Conservation (phyloP, 2,888 invertebrate genomes). For the Chalcis sispes region DNA sequence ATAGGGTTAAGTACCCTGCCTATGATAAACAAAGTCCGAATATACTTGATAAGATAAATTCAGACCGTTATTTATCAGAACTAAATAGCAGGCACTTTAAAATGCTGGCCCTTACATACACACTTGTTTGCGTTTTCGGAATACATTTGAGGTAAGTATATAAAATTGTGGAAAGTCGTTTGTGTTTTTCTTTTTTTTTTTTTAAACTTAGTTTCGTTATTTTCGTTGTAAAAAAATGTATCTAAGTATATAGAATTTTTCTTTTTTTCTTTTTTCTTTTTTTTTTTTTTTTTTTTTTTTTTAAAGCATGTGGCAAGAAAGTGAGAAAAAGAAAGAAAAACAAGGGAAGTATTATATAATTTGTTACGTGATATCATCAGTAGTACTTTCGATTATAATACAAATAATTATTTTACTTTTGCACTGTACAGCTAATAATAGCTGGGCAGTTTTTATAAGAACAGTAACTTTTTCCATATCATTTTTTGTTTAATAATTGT, state of each 20-base stretch:
- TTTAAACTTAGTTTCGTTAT: constrained; percentile 30
- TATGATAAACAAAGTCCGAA: constrained; percentile 41
- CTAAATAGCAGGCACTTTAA: constrained; percentile 55
- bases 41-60: constrained; percentile 9
- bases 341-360: constrained; percentile 29
- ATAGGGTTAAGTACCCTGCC: constrained; percentile 56
- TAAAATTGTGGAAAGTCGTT: constrained; percentile 29
- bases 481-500: constrained; percentile 35
- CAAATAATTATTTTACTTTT: constrained; percentile 28
- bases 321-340: constrained; percentile 41
- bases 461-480: constrained; percentile 32
- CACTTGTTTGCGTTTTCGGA: constrained; percentile 18
- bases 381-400: constrained; percentile 38
- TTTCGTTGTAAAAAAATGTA: constrained; percentile 46
- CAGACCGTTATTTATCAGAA: constrained; percentile 38
- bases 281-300: background rate
- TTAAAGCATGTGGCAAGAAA: background rate
- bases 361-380: constrained; percentile 21
- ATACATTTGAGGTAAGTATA: constrained; percentile 31
- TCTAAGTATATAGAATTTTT: background rate
- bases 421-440: constrained; percentile 2
- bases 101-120: constrained; percentile 46
- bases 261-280: too few relatives aligned
- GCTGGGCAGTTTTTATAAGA: constrained; percentile 21
- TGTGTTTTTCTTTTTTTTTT: constrained; percentile 40